Base-by-base conservation (phyloP, 2,113 vertebrate species). In the Bubo blakistoni region DNA sequence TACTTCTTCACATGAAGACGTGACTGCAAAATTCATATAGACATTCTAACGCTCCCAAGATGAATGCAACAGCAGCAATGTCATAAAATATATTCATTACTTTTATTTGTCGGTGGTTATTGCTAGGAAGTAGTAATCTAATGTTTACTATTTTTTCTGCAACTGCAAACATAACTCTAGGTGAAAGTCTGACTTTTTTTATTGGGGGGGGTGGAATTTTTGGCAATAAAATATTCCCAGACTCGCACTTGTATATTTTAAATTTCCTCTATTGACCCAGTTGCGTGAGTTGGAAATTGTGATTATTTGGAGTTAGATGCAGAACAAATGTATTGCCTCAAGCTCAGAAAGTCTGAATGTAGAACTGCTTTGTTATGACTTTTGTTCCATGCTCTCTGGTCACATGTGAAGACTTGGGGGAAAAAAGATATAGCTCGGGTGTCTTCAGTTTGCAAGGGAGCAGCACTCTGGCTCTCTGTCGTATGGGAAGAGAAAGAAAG, bases 11-110 rank as follows among this genome's bases (percentile, higher is more conserved):
- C 10, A n/a, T 46, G 77, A 73, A 85, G 92, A 95, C 18, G 55
- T 95, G 94, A 91, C 94, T 94, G 51, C 54, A 95, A 94, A 95
- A 95, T 95, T 91, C 78, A 82, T 77, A 51, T 3, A 73, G 61
- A 58, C 24, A 85, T 96, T 95, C 46, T 88, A 70, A 55, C 0
- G 0, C 70, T 95, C 92, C 92, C 91, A 72, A 92, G 91, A 92
- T 59, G 49, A 95, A 95, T 88, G 70, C 57, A 82, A 59, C 58
- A 91, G 38, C 70, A 82, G 62, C 46, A 58, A 62, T 82, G 70
- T 72, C 91, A 95, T 95, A 55, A 94, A 96, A 97, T 94, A 80
- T 26, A 73, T 80, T 96, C 78, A 90, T 95, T 97, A 95, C 66
- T 87, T 85, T 4, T 9, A 79, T 89, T 81, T 89, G 66, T 63